Conservation (phyloP, 2,797 vertebrate species). For the Gymnocypris eckloni region DNA sequence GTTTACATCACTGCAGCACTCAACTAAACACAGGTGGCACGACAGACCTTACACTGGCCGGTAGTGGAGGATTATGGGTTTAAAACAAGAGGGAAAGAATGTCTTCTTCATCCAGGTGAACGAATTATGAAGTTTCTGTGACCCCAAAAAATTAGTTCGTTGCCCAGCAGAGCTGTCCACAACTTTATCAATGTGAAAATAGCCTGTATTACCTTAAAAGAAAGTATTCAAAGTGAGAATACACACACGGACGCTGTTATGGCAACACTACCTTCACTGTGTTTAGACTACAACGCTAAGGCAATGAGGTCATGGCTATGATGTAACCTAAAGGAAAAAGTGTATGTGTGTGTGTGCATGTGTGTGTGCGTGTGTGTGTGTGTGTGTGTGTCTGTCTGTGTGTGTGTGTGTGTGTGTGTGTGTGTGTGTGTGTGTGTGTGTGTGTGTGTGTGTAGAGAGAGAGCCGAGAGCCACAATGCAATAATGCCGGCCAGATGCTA, state of each 20-base stretch:
- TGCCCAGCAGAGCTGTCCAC: neutral
- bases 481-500: conserved; percentile 68
- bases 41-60: conserved; percentile 17
- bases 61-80: conserved; percentile 38
- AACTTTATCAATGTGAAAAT: conserved; percentile 37
- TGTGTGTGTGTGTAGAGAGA: neutral
- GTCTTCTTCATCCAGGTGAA: neutral
- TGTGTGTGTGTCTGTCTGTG: too few species aligned
- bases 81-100: conserved; percentile 19
- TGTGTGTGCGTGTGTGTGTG: too few species aligned
- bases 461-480: conserved; percentile 48
- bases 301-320: conserved; percentile 77
- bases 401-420: too few species aligned
- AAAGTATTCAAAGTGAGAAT: conserved; percentile 20
- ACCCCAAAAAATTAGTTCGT: neutral
- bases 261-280: conserved; percentile 75
- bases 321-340: conserved; percentile 72
- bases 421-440: too few species aligned
- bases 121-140: neutral
- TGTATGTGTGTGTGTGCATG: conserved; percentile 1
- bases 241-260: conserved; percentile 71
- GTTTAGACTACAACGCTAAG: conserved; percentile 70
- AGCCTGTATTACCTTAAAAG: neutral
- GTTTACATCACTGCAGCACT: conserved; percentile 37
- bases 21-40: conserved; percentile 16